Evolutionary conservation across 92 coral and sea anemone species (phyloP).

Genomic region (Phenganax marumi): DNA sequence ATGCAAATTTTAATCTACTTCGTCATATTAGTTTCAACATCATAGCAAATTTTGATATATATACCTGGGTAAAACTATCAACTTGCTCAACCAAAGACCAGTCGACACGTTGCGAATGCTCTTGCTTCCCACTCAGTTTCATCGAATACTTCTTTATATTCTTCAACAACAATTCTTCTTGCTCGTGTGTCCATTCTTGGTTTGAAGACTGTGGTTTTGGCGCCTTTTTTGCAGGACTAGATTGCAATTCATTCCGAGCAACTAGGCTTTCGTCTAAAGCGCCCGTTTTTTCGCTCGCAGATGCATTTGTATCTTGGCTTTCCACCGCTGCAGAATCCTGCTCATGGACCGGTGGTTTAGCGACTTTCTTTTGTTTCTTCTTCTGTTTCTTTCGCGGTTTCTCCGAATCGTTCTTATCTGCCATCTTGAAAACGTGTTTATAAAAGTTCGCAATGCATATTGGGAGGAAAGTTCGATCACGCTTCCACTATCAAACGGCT

Average conservation of each 20-base stretch:
- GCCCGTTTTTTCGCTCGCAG: neutral
- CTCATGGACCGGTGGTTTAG: neutral
- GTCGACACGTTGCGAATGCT: neutral
- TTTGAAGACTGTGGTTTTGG: neutral
- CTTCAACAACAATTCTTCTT: constrained; percentile 3
- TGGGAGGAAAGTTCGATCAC: neutral
- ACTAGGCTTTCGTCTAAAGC: neutral
- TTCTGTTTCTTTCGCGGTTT: constrained; percentile 2
- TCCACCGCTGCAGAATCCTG: neutral
- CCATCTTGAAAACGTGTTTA: constrained; percentile 2
- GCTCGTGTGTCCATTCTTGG: constrained; percentile 12
- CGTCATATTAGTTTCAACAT: no score
- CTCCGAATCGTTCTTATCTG: constrained; percentile 4
- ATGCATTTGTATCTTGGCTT: neutral
- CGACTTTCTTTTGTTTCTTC: constrained; percentile 15
- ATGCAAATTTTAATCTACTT: no score
- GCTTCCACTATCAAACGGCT: no score
- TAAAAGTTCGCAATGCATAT: neutral
- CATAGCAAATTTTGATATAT: neutral
- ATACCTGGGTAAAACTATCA: constrained; percentile 9
- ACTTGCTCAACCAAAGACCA: constrained; percentile 14
- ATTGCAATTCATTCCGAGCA: neutral
- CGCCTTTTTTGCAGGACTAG: constrained; percentile 13
- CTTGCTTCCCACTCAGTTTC: neutral
- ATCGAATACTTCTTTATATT: constrained; percentile 13